phyloP scores from a whole-genome alignment of 1,140 invertebrate genomes.

The Procambarus clarkii region DNA sequence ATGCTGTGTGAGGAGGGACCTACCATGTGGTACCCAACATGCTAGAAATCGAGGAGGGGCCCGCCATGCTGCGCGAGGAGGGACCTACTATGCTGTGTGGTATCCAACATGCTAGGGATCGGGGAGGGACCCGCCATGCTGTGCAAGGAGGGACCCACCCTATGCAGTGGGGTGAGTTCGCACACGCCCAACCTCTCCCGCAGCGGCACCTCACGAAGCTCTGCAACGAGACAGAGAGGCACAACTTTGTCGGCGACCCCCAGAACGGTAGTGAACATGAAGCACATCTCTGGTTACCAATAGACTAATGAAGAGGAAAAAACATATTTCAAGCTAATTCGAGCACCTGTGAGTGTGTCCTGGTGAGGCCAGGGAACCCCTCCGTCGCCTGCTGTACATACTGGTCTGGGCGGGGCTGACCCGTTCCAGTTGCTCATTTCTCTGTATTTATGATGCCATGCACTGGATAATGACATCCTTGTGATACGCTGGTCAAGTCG shows the following conservation, averaged over 20 bases:
- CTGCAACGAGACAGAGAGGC: too few species aligned
- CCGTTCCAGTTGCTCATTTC: slow-evolving; percentile 57
- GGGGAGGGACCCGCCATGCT: too few species aligned
- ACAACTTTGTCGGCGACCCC: too few species aligned
- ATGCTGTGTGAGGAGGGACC: too few species aligned
- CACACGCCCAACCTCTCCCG: slow-evolving; percentile 20
- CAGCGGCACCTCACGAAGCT: neutral
- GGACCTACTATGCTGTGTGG: too few species aligned
- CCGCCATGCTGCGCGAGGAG: too few species aligned
- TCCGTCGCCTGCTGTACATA: slow-evolving; percentile 9
- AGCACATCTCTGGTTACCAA: neutral
- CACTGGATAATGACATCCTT: slow-evolving; percentile 59
- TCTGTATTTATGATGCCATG: slow-evolving; percentile 67
- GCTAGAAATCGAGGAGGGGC: too few species aligned
- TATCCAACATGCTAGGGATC: too few species aligned
- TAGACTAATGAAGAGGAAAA: neutral
- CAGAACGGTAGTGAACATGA: neutral
- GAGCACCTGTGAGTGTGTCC: neutral
- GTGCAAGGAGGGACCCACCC: too few species aligned
- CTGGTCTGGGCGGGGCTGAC: slow-evolving; percentile 17
- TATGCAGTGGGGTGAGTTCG: neutral
- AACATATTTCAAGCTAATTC: neutral
- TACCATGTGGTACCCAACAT: too few species aligned
- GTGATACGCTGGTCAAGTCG: slow-evolving; percentile 65
- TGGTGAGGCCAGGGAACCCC: neutral